phyloP scores from a whole-genome alignment of 2,797 vertebrate genomes.

The Pangasius larnaudii region DNA sequence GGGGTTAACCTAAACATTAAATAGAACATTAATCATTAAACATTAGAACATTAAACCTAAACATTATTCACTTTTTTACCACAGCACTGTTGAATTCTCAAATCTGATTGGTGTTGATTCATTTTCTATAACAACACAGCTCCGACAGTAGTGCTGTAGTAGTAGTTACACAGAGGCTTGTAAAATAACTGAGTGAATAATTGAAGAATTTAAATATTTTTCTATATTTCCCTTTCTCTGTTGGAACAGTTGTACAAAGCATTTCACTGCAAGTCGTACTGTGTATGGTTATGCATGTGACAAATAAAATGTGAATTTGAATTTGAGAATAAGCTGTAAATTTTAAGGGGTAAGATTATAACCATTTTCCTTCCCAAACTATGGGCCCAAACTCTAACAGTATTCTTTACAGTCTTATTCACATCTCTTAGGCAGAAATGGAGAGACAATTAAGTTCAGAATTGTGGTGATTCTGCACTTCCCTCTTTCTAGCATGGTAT shows the following conservation, averaged over 20 bases:
- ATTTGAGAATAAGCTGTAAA: background rate
- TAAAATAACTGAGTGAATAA: background rate
- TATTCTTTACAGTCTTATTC: background rate
- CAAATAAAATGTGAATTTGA: too few species aligned
- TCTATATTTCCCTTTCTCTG: too few species aligned
- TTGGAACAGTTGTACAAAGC: too few species aligned
- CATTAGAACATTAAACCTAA: too few species aligned
- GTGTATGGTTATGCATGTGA: too few species aligned
- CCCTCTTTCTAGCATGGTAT: background rate
- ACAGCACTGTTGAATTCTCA: background rate
- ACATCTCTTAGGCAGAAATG: background rate
- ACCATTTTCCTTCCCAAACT: background rate
- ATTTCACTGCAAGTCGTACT: too few species aligned
- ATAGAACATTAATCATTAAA: background rate
- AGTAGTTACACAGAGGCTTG: background rate
- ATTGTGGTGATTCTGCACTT: slow-evolving; percentile 11
- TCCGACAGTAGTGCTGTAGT: background rate
- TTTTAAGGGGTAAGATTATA: background rate
- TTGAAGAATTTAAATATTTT: background rate
- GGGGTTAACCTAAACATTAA: background rate
- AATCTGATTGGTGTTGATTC: background rate
- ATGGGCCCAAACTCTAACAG: background rate
- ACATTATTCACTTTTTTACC: background rate
- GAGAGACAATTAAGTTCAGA: background rate
- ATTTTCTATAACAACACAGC: background rate